These are phyloP conservation scores for Meda fulgida DNA, from an alignment of 2,797 vertebrate species.

Conservation along the genomic window DNA sequence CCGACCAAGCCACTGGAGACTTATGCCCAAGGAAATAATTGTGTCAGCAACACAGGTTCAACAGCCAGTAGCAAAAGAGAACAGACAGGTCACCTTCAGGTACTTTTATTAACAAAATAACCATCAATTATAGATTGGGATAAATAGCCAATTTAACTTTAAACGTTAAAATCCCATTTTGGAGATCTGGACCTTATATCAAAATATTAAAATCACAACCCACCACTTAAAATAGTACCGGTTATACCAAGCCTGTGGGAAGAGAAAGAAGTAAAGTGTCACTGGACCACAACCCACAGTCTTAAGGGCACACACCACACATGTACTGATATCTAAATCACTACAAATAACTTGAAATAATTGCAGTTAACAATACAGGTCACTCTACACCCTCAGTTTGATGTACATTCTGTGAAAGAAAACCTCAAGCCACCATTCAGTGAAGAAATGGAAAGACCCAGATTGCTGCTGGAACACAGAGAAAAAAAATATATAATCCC, in stretches of 20 bases:
- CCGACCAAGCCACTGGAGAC: neutral
- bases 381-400: no score
- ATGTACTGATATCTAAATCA: no score
- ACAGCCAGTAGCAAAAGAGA: neutral
- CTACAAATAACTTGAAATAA: no score
- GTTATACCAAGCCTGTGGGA: neutral
- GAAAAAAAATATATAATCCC: no score
- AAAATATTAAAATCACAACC: neutral
- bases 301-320: neutral
- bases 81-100: neutral
- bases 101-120: neutral
- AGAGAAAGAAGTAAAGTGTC: neutral
- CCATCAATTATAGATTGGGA: neutral
- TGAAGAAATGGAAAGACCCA: neutral
- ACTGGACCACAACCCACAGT: neutral
- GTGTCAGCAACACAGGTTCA: neutral
- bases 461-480: neutral
- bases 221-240: neutral
- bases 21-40: neutral
- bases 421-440: no score
- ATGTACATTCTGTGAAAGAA: no score
- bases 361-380: no score
- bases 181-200: neutral
- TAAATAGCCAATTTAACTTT: neutral
- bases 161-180: neutral